These are phyloP conservation scores for Acanthaster planci DNA, from an alignment of 35 echinoderm and acorn worm species.

Conservation along the genomic window DNA sequence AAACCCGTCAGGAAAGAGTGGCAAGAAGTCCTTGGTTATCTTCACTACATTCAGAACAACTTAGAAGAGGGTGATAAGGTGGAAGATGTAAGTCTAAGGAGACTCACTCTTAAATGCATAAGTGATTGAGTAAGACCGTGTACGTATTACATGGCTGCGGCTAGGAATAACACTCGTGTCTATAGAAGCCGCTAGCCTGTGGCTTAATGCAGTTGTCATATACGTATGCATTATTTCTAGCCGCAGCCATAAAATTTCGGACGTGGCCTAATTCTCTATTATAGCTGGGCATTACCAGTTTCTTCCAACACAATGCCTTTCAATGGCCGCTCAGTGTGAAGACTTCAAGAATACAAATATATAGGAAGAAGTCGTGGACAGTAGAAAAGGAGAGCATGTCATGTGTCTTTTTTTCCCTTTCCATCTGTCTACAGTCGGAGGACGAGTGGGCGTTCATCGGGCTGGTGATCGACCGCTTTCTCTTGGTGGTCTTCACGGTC, in stretches of 20 bases:
- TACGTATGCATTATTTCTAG: no score
- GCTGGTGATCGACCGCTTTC: slow-evolving; percentile 81
- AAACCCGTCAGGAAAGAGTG: slow-evolving; percentile 39
- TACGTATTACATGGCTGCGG: background rate
- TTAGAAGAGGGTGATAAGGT: slow-evolving; percentile 51
- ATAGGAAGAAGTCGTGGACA: no score
- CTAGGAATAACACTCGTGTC: background rate
- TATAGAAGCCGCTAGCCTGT: no score
- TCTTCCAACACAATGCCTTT: no score
- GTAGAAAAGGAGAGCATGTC: no score
- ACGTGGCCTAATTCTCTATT: no score
- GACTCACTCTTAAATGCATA: background rate
- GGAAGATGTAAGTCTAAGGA: slow-evolving; percentile 56
- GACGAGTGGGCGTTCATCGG: slow-evolving; percentile 89
- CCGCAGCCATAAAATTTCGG: no score
- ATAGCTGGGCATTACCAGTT: no score
- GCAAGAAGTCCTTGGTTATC: slow-evolving; percentile 44
- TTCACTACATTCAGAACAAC: slow-evolving; percentile 60
- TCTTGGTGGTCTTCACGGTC: slow-evolving; percentile 70
- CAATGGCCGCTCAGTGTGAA: no score
- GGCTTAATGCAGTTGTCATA: background rate
- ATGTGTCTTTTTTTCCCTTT: slow-evolving; percentile 8
- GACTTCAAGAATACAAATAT: no score
- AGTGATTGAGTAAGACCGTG: background rate
- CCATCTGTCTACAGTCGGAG: slow-evolving; percentile 50